Evolutionary conservation across 64 coral and sea anemone species (phyloP), one percentile per base, ranked within the genome.

Genomic region (Actinia equina): DNA sequence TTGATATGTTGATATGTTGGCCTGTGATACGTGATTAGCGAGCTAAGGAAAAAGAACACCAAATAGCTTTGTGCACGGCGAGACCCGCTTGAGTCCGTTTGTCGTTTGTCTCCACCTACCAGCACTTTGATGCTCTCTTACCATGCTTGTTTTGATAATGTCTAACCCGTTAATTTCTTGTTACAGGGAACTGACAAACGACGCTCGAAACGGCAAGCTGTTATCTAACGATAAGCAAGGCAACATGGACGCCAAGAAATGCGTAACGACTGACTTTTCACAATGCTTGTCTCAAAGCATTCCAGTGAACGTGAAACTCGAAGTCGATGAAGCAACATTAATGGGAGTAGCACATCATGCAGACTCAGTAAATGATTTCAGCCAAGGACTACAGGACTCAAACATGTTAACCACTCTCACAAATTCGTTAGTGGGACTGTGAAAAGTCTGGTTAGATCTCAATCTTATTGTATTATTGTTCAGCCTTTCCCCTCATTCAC

Each of bases 401-500:
- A 91, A 96, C 80, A 96, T 96, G 94, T 85, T 96, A 57, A 96
- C 94, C 46, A 96, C 94, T 30, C 86, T 96, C 62, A 96, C 94
- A 51, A 96, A 96, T 84, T 90, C 94, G 84, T 85, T 96, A 93
- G 94, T 96, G 92, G 94, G 94, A 93, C 91, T 96, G 64, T 96
- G 93, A 85, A 90, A 81, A 81, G 78, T 81, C 49, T 81, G 78
- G 78, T 81, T 52, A 81, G 78, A 81, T 81, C 49, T 81, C 43
- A 49, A 81, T 81, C 78, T 81, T 52, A 52, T 18, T 81, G 78
- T 81, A 81, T 74, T 74, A 74, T 74, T 41, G 10, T 74, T 74
- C 69, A 81, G 45, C 27, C 49, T 42, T 37, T 85, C 17, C 83
- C 59, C 83, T 85, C 83, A 53, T 85, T 63, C 59, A 58, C 83